Base-by-base conservation (phyloP, 1,140 invertebrate genomes). In the Dreissena polymorpha region DNA sequence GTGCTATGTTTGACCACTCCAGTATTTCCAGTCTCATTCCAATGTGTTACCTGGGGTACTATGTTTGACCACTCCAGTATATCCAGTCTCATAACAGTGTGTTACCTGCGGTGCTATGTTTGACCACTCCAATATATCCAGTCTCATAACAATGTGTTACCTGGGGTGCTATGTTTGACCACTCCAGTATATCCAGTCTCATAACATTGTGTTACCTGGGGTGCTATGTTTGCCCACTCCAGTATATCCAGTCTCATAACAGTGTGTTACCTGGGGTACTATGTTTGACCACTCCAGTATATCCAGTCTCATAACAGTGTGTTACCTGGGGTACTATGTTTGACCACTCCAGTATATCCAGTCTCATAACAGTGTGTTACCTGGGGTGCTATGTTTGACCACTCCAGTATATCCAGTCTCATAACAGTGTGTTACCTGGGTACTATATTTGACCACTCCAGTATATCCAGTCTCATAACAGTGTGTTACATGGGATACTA, bases 61-160 rank as follows among this genome's bases (percentile, higher is more conserved):
- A n/a, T 92, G 91, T 85, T 93, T 94, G 12, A 93, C 87, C 71
- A 76, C 86, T 12, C 93, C 93, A 14, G 85, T 87, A 85, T 93
- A 94, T 2, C 93, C 93, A 55, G 94, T 94, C 85, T 93, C 92
- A n/a, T n/a, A n/a, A n/a, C n/a, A n/a, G n/a, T n/a, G n/a, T n/a
- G n/a, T n/a, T n/a, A n/a, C n/a, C n/a, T n/a, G n/a, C n/a, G n/a
- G n/a, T n/a, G n/a, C n/a, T n/a, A n/a, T 92, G 91, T 85, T 93
- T 94, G 12, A 93, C 87, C 71, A 76, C 86, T 12, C 93, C 93
- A 14, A 84, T 87, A 85, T 93, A 94, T 2, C 93, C 93, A 55
- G 94, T 94, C 85, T 93, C 92, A n/a, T n/a, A n/a, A n/a, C n/a
- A n/a, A n/a, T n/a, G n/a, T n/a, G n/a, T n/a, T n/a, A n/a, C n/a